Evolutionary conservation across 2,113 vertebrate species (phyloP).

Genomic region (Perognathus longimembris): DNA sequence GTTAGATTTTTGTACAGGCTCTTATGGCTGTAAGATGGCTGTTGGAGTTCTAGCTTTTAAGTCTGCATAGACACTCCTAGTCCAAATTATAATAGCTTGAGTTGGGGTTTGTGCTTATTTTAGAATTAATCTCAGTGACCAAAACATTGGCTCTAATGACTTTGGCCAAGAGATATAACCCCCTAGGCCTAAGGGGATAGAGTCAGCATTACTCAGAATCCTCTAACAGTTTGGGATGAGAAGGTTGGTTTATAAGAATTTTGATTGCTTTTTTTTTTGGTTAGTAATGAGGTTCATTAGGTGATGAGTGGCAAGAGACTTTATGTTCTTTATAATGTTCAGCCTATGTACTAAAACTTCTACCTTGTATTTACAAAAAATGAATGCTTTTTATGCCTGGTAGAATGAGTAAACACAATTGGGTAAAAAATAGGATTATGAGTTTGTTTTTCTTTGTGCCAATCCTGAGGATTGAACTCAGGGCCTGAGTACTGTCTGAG

Average conservation of each 20-base stretch:
- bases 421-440: background rate
- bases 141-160: background rate
- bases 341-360: background rate
- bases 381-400: background rate
- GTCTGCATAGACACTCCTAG: background rate
- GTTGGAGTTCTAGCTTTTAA: background rate
- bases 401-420: slow-evolving; percentile 17
- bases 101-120: background rate
- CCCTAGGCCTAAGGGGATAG: background rate
- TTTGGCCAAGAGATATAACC: background rate
- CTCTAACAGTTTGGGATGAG: background rate
- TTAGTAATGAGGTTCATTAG: background rate
- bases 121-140: background rate
- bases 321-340: background rate
- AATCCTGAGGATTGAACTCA: too few species aligned
- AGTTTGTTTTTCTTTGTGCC: background rate
- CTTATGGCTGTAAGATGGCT: background rate
- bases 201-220: background rate
- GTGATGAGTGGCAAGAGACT: background rate
- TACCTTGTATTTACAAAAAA: background rate
- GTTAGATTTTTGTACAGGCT: background rate
- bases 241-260: slow-evolving; percentile 14
- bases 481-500: too few species aligned
- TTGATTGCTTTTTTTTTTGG: background rate
- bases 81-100: background rate